phyloP scores from a whole-genome alignment of 2,888 invertebrate genomes.

The Malthinus seriepunctatus region DNA sequence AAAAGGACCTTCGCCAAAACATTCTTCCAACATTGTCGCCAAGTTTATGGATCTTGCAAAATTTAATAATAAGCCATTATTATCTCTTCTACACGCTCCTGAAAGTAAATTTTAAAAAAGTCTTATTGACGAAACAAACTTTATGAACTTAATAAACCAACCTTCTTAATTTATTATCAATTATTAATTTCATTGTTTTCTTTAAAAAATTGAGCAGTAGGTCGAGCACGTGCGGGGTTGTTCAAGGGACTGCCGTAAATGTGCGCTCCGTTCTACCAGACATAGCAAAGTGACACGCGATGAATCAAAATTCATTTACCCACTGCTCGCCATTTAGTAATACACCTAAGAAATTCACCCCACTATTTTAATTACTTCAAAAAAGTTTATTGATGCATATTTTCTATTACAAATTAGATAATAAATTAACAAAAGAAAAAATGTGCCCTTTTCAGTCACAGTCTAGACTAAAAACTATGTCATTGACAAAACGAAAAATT shows the following conservation, averaged over 20 bases:
- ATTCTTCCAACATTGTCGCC: constrained; percentile 46
- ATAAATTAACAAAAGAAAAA: no score
- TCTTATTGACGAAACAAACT: background rate
- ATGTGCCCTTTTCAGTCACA: no score
- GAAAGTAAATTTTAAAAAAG: background rate
- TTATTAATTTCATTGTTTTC: background rate
- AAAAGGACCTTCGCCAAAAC: constrained; percentile 68
- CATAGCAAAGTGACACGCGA: constrained; percentile 30
- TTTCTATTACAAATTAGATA: no score
- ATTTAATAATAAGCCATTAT: no score
- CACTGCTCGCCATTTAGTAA: constrained; percentile 24
- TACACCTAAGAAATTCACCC: constrained; percentile 21
- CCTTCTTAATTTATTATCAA: background rate
- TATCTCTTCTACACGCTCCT: no score
- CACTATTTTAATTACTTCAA: background rate
- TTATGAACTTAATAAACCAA: background rate
- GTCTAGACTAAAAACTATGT: no score
- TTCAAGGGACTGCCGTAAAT: constrained; percentile 23
- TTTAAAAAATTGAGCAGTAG: constrained; percentile 11
- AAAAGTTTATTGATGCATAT: no score
- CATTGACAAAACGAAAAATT: no score
- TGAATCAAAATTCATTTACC: constrained; percentile 27
- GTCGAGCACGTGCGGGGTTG: constrained; percentile 27
- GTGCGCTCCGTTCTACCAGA: constrained; percentile 24
- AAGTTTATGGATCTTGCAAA: no score